These are phyloP conservation scores for Electrona antarctica DNA, from an alignment of 2,113 vertebrate species.

Conservation along the genomic window DNA sequence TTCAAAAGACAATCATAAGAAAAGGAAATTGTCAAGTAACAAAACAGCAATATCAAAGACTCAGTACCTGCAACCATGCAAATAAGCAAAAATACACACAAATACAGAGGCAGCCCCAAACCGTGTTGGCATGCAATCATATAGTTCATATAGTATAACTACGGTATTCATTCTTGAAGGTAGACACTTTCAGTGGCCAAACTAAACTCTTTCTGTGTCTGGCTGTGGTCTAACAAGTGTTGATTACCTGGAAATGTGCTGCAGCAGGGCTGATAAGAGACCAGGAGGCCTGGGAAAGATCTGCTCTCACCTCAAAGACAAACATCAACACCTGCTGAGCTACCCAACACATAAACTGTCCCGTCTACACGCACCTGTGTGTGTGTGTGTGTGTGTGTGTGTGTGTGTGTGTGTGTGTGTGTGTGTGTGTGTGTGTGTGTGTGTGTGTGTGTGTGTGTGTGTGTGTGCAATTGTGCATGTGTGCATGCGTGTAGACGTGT, in stretches of 20 bases:
- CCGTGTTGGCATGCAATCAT: no score
- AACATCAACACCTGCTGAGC: conserved; percentile 66
- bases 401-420: conserved; percentile 1
- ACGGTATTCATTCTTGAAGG: no score
- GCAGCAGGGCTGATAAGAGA: conserved; percentile 62
- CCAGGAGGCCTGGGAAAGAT: conserved; percentile 64
- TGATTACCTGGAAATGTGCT: conserved; percentile 40
- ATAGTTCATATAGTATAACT: no score
- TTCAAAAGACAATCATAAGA: no score
- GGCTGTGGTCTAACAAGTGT: no score
- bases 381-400: not conserved
- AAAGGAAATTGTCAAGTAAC: no score
- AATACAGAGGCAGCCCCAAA: no score
- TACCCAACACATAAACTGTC: conserved; percentile 17
- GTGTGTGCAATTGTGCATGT: not conserved
- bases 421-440: not conserved
- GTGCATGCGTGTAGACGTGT: not conserved
- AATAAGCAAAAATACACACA: no score
- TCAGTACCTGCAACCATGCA: no score
- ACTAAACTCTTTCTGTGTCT: no score
- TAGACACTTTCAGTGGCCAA: no score
- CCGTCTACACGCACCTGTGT: not conserved
- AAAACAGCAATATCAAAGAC: no score
- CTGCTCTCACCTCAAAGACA: conserved; percentile 55
- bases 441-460: not conserved